phyloP scores from a whole-genome alignment of 1,140 invertebrate species.

The Lasaia peninsularis region DNA sequence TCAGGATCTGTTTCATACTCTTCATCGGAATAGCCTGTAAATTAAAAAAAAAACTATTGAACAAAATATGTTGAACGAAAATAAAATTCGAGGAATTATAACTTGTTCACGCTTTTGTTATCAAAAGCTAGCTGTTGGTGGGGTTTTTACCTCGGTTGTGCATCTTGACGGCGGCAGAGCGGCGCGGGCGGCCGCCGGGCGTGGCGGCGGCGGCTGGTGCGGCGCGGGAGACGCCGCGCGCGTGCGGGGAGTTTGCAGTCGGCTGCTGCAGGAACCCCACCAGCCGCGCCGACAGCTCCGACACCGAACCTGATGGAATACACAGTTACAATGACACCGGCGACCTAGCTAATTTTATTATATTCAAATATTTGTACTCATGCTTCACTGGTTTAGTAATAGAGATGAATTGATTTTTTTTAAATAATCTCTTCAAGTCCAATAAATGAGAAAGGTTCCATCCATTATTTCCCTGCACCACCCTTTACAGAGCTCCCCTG shows the following conservation, averaged over 20 bases:
- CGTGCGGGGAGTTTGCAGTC: slow-evolving; percentile 61
- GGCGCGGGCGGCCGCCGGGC: slow-evolving; percentile 73
- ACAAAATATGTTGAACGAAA: background rate
- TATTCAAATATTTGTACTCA: no score
- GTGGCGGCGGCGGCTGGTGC: slow-evolving; percentile 40
- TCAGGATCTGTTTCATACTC: slow-evolving; percentile 74
- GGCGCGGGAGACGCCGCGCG: slow-evolving; percentile 54
- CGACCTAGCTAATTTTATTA: background rate
- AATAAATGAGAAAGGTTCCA: no score
- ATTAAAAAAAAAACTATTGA: slow-evolving; percentile 14
- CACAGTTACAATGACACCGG: background rate
- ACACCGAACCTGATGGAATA: slow-evolving; percentile 15
- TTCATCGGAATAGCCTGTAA: slow-evolving; percentile 72
- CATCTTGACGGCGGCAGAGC: slow-evolving; percentile 77
- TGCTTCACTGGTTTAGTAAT: no score
- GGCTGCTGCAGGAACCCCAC: slow-evolving; percentile 72
- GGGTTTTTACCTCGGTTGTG: slow-evolving; percentile 62
- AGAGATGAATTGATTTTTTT: no score
- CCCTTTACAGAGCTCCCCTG: no score
- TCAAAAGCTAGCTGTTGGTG: no score
- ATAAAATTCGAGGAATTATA: no score
- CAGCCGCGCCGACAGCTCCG: slow-evolving; percentile 56
- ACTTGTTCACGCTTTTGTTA: no score
- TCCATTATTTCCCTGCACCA: no score
- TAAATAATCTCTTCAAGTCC: no score